Evolutionary conservation across 2,113 vertebrate species (phyloP).

Genomic region (Agapornis roseicollis): DNA sequence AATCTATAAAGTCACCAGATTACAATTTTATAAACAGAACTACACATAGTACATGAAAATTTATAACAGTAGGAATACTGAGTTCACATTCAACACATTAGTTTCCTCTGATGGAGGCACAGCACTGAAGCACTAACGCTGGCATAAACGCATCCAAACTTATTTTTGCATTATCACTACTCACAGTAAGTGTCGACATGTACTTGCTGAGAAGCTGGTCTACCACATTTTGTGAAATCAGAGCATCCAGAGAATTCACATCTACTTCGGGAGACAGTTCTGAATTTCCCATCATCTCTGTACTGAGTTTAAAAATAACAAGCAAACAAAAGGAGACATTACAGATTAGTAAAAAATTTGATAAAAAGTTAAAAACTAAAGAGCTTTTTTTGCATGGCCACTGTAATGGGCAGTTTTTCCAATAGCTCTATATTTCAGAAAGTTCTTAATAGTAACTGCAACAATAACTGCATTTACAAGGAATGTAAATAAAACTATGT

Average conservation of each 20-base stretch:
- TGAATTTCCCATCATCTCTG: constrained; percentile 94
- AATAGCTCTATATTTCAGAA: neutral
- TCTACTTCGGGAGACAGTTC: constrained; percentile 90
- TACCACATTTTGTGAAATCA: constrained; percentile 85
- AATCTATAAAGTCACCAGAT: neutral
- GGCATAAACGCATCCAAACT: neutral
- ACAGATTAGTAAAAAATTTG: neutral
- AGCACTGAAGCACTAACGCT: neutral
- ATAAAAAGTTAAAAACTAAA: neutral
- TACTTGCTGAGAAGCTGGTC: constrained; percentile 90
- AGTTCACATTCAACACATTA: neutral
- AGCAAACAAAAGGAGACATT: neutral
- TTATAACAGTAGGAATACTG: fast-evolving
- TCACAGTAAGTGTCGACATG: constrained; percentile 92
- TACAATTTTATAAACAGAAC: neutral
- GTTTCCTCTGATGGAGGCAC: neutral
- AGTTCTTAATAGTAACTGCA: neutral
- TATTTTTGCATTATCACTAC: constrained; percentile 5
- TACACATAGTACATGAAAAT: neutral
- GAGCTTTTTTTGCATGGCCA: neutral
- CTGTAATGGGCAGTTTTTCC: neutral
- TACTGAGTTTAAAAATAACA: constrained; percentile 57
- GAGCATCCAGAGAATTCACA: constrained; percentile 77
- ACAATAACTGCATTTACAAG: neutral
- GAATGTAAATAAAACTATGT: neutral